These are phyloP conservation scores for Galagoides demidoff DNA, from an alignment of 2,797 vertebrate species.

Conservation along the genomic window DNA sequence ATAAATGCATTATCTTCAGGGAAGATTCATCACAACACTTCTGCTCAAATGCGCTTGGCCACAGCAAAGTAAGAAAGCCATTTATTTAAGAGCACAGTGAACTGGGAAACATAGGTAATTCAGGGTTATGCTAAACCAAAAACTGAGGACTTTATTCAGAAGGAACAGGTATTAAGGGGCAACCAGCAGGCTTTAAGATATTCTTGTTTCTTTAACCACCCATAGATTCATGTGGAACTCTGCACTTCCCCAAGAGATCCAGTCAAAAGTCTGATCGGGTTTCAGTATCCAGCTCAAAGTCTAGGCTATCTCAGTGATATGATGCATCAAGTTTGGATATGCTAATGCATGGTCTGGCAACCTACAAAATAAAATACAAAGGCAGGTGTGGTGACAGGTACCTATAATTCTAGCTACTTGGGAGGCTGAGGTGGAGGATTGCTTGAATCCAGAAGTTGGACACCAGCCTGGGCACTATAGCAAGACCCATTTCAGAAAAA, in stretches of 20 bases:
- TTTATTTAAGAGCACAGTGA: background rate
- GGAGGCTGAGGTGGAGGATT: background rate
- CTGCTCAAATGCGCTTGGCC: background rate
- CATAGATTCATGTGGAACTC: background rate
- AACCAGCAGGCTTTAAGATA: background rate
- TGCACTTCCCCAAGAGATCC: background rate
- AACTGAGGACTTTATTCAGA: background rate
- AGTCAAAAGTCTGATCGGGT: background rate
- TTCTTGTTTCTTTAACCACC: background rate
- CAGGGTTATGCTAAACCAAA: background rate
- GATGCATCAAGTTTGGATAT: background rate
- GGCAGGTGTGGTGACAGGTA: background rate
- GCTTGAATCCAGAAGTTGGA: background rate
- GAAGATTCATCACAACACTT: background rate
- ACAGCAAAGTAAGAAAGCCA: background rate
- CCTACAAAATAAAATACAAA: conserved; percentile 17
- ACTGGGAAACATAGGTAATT: background rate
- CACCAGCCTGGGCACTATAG: background rate
- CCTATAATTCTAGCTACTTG: background rate
- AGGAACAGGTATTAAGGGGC: background rate
- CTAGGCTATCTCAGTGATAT: background rate
- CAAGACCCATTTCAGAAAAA: background rate
- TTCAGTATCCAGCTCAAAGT: background rate
- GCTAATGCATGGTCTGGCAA: background rate
- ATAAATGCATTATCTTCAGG: background rate